These are phyloP conservation scores for Frankliniella intonsa DNA, from an alignment of 2,888 invertebrate genomes.

Conservation along the genomic window DNA sequence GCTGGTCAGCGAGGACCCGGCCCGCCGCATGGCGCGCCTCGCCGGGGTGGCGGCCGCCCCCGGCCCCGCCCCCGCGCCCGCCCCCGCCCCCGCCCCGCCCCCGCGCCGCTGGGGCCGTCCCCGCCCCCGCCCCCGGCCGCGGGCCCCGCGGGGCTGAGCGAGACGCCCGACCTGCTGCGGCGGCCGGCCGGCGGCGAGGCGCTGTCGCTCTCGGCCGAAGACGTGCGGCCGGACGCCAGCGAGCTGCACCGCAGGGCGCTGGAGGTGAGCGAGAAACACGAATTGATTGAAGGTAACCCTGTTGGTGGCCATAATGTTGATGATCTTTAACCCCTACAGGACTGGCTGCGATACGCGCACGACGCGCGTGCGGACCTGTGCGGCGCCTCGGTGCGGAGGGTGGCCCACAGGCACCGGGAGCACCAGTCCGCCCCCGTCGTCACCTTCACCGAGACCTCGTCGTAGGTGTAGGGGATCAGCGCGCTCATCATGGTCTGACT, in stretches of 20 bases:
- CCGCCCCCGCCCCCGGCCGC: background rate
- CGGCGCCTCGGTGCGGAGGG: slow-evolving; percentile 9
- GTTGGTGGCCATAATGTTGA: too few species aligned
- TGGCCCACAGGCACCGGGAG: slow-evolving; percentile 35
- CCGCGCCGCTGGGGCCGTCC: too few species aligned
- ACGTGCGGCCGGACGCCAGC: slow-evolving; percentile 39
- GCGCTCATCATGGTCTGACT: too few species aligned
- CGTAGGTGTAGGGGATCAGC: too few species aligned
- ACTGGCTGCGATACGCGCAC: slow-evolving; percentile 38
- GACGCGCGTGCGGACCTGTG: slow-evolving; percentile 31
- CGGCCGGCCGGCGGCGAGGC: slow-evolving; percentile 46
- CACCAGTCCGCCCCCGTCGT: slow-evolving; percentile 60
- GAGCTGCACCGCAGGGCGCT: slow-evolving; percentile 45
- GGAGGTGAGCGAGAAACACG: background rate
- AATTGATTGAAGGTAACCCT: background rate
- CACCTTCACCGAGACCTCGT: slow-evolving; percentile 50
- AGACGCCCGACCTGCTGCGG: slow-evolving; percentile 50
- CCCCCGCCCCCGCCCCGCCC: too few species aligned
- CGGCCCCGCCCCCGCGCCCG: too few species aligned
- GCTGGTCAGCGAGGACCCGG: slow-evolving; percentile 59
- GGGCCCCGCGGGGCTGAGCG: slow-evolving; percentile 43
- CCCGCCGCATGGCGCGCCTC: slow-evolving; percentile 47
- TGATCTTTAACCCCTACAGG: slow-evolving; percentile 42
- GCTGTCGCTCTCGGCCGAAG: slow-evolving; percentile 39
- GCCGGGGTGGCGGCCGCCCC: slow-evolving; percentile 38